Base-by-base conservation (phyloP, 1,140 invertebrate genomes). In the Venturia canescens region DNA sequence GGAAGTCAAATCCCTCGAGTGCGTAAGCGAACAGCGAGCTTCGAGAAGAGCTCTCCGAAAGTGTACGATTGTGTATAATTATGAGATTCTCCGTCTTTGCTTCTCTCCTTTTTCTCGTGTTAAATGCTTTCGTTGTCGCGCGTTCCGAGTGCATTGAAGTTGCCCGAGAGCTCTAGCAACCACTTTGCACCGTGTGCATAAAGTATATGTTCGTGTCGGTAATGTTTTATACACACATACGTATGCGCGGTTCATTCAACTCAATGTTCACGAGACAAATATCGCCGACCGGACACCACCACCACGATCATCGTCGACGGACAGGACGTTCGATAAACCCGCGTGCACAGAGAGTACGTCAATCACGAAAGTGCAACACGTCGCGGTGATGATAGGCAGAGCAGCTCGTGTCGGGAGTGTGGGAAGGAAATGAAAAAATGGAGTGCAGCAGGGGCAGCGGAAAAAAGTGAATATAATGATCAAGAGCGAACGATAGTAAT, bases 211-310 rank as follows among this genome's bases (percentile, higher is more conserved):
- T 44, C 38, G 38, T 44, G 38, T 9, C 5, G 11, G 38, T 44
- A 44, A 44, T 44, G 7, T 44, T 44, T 34, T 63, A 11, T 63
- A 60, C 18, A 60, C 23, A 60, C 23, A 63, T 63, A 63, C 27
- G 27, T 63, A 63, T 63, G 31, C 66, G 66, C 66, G 66, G 66
- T 69, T 69, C 66, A 69, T 69, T 69, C 66, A 69, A 69, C 66
- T n/a, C 66, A 60, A 31, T 53, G 48, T 60, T 76, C 27, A 57
- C n/a, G 48, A 76, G 74, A 76, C 57, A 60, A 76, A 60, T 76
- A 76, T 76, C 74, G 29, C 50, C 53, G 48, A 53, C 66, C 66
- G 66, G 66, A 69, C 27, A 69, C 66, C 26, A 18, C 13, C 29
- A 69, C 60, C 29, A 69, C 29, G 9, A 69, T 31, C 18, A 69